Evolutionary conservation across 2,888 invertebrate species (phyloP), one percentile per base, ranked within the genome.

Genomic region (Diarsia dahlii): DNA sequence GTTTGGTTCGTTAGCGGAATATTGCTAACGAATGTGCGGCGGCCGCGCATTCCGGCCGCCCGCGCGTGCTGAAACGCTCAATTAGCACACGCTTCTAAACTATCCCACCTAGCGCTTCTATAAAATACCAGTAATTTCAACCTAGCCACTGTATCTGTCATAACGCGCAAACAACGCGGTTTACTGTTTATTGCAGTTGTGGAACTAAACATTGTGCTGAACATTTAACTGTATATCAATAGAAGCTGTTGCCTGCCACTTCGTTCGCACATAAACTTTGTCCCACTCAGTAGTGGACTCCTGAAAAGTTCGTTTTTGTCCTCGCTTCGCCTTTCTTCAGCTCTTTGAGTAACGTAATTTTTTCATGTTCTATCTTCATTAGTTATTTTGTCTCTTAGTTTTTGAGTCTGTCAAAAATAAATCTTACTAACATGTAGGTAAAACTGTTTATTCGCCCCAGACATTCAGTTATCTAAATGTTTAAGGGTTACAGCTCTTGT

Each of bases 1-100:
- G 95, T 95, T 95, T 93, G 95, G 95, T 96, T 96, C 96, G 96
- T 96, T 96, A 96, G 95, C 91, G 94, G 95, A 95, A 96, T 95
- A 96, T 95, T 94, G 95, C 95, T 95, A 95, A 96, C 95, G 96
- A 96, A 94, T 95, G 95, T 95, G 94, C 91, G 93, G 91, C 92
- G 89, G 92, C 88, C 92, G 92, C 92, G 94, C 92, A 90, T 93
- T 92, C 91, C 92, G 89, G 84, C 88, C 86, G 90, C 89, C 89
- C 87, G 89, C 90, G 90, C 90, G 89, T 90, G 91, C 90, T 93
- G 93, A 94, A 95, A 94, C 93, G 93, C 94, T 94, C 95, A 95
- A 95, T 95, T 95, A 95, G 93, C 93, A 93, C 93, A 92, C 92
- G 89, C 91, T 89, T 90, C 90, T 92, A 90, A 91, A 92, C 92